Evolutionary conservation across 2,888 invertebrate genomes (phyloP), one percentile per base, ranked within the genome.

Genomic region (Acronicta psi): DNA sequence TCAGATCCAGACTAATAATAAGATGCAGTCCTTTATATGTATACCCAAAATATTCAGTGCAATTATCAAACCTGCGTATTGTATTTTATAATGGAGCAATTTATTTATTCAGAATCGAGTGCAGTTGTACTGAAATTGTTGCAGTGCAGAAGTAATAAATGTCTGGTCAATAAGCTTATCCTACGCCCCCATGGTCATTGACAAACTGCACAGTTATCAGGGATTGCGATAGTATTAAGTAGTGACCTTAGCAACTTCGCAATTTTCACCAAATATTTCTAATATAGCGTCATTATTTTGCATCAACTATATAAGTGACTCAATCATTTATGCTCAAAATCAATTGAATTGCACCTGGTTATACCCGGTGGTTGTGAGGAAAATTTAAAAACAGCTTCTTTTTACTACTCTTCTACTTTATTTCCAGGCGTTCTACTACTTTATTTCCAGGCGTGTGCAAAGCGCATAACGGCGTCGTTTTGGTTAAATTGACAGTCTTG

Each of bases 181-280:
- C 14, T 23, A 23, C 45, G 34, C 38, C 11, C 25, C 47, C 46
- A n/a, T 31, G 11, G n/a, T 14, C 17, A 25, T 47, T 13, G 17
- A 66, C 42, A 52, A 47, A 41, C n/a, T 14, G 52, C 43, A 17
- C n/a, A 9, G 52, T 59, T 59, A 64, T 44, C 17, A 34, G 40
- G 11, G 42, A 46, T 51, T 36, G 36, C 29, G n/a, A 66, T n/a
- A n/a, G n/a, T n/a, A 51, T 51, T 16, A 44, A 36, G 36, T 43
- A 16, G 66, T 17, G 38, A 59, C 51, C 59, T 43, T 34, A 31
- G 1, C 16, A 31, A 17, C 9, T 18, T 23, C 3, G 11, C 2
- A 31, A 31, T 31, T 31, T 11, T 0, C n/a, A n/a, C 31, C 1
- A 5, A 31, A 31, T 31, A 31, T 31, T 13, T 31, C 11, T n/a